Evolutionary conservation across 2,888 invertebrate genomes (phyloP), one percentile per base, ranked within the genome.

Genomic region (Eupithecia dodoneata): DNA sequence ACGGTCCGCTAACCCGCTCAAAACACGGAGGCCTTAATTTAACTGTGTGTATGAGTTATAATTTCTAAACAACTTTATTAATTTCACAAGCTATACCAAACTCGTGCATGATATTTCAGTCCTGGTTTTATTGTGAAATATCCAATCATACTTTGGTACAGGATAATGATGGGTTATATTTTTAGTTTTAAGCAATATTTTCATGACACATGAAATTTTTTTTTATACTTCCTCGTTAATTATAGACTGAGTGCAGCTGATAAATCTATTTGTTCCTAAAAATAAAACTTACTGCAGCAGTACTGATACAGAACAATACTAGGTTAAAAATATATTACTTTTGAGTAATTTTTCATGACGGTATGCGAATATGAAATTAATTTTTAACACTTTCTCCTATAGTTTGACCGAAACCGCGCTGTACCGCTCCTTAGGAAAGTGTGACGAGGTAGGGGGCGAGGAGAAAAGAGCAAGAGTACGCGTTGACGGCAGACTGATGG

Each of bases 11-110:
- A 15, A 71, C 52, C 65, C 71, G 59, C 73, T 65, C 47, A 77
- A 75, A 78, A 75, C 73, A 30, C 15, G 42, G 42, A 18, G 45
- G 72, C 73, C 72, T 75, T 71, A 73, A 78, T 78, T 78, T 71
- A 67, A 75, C 73, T 52, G 73, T 18, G 67, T 71, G 71, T 75
- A 71, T 75, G 78, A 73, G 75, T 71, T 67, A 71, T 71, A 78
- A 78, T 78, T 75, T 73, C 71, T 73, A 71, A 66, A 52, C 55
- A 78, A 78, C 75, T 78, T 75, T 75, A 59, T 78, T 78, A 75
- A 78, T 78, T 75, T 75, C 78, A 73, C 13, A 67, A 74, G 78
- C 71, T 75, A 78, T 67, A 70, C 72, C 5, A 63, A 71, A 73
- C 49, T 67, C 66, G 59, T 75, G 75, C 75, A 73, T 67, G 44